A percentile compares a stretch with the other conserved stretches of the same genome.
Conservation (phyloP, 2,113 vertebrate species). For the Vombatus ursinus region DNA sequence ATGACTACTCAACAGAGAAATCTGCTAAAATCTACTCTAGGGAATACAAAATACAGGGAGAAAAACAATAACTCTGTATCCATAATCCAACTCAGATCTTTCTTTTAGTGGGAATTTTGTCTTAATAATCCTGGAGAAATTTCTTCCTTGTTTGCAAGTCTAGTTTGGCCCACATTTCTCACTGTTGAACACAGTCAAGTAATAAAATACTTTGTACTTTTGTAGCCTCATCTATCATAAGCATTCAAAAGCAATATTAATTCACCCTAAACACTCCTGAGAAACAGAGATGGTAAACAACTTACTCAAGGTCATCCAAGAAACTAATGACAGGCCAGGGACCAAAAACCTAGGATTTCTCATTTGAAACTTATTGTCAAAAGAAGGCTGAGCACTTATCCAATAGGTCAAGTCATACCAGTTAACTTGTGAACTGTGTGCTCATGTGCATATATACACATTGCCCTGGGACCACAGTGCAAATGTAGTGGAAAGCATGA, state of each 20-base stretch:
- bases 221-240: conserved; percentile 46
- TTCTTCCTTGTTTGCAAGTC: conserved; percentile 47
- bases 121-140: conserved; percentile 49
- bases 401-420: conserved; percentile 21
- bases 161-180: conserved; percentile 48
- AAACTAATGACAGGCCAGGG: conserved; percentile 11
- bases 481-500: not conserved
- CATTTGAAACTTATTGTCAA: conserved; percentile 56
- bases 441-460: not conserved
- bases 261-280: conserved; percentile 2
- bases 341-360: conserved; percentile 42
- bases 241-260: conserved; percentile 50
- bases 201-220: conserved; percentile 34
- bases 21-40: conserved; percentile 5
- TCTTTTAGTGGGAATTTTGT: conserved; percentile 45
- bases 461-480: conserved; percentile 5
- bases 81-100: conserved; percentile 43
- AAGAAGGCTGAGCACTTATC: conserved; percentile 35
- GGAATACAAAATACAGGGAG: conserved; percentile 9
- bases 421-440: conserved; percentile 24
- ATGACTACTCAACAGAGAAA: conserved; percentile 37
- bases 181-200: conserved; percentile 45
- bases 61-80: conserved; percentile 35
- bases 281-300: conserved; percentile 40
- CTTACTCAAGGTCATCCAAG: conserved; percentile 1